phyloP scores from a whole-genome alignment of 2,797 vertebrate species.

The Chlorospingus semifuscus region DNA sequence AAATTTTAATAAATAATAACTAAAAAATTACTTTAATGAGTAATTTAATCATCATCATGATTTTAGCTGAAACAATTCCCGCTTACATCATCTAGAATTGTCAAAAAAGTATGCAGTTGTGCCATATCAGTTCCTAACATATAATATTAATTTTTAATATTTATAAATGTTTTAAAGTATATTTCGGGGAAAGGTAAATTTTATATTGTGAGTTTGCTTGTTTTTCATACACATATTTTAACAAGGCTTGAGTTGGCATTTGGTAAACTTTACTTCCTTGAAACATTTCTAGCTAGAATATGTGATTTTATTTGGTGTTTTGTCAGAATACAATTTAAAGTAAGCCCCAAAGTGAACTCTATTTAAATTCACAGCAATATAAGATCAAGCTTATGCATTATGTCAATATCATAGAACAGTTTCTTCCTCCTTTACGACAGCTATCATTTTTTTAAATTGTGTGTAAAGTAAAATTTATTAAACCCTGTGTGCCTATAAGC shows the following conservation, averaged over 20 bases:
- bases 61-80: background rate
- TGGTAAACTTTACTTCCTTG: background rate
- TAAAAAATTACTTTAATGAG: background rate
- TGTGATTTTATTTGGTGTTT: background rate
- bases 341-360: background rate
- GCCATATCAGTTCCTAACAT: background rate
- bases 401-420: background rate
- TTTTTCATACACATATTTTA: background rate
- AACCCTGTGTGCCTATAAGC: background rate
- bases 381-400: background rate
- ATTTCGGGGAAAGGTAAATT: background rate
- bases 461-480: constrained; percentile 23
- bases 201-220: background rate
- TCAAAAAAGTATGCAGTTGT: background rate
- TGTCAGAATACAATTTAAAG: background rate
- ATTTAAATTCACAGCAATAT: background rate
- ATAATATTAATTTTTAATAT: background rate
- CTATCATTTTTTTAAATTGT: constrained; percentile 42
- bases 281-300: background rate
- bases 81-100: background rate
- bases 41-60: background rate
- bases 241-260: background rate
- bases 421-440: background rate
- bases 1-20: background rate
- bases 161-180: background rate